These are phyloP conservation scores for Adineta ricciae DNA, from an alignment of 2,888 invertebrate species.

Conservation along the genomic window DNA sequence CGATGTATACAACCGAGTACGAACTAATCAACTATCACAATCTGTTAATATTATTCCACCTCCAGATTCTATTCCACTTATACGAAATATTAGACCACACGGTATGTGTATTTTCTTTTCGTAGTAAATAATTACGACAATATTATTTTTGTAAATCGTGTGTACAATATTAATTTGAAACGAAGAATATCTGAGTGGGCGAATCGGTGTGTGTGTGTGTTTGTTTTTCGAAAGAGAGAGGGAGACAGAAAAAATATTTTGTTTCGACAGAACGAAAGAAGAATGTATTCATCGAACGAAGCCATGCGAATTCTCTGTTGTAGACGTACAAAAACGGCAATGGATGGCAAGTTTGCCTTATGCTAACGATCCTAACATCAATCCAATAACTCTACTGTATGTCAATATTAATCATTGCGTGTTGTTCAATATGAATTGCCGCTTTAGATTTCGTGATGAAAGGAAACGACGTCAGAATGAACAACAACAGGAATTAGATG, in stretches of 20 bases:
- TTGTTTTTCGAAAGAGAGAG: no score
- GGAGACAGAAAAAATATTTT: no score
- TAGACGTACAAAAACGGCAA: background rate
- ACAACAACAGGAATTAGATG: background rate
- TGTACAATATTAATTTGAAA: no score
- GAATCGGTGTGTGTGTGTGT: no score
- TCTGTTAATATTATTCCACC: background rate
- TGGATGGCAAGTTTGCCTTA: background rate
- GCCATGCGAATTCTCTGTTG: no score
- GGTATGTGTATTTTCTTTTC: background rate
- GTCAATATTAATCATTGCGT: background rate
- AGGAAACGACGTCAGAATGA: background rate
- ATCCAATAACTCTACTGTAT: background rate
- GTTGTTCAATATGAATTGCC: no score
- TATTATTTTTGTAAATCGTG: no score
- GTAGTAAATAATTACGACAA: no score
- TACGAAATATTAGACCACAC: background rate
- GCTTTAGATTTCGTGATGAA: background rate
- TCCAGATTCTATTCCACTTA: background rate
- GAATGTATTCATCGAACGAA: no score
- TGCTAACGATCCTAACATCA: background rate
- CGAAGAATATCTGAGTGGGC: no score
- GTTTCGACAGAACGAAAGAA: no score
- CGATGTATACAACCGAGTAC: constrained; percentile 27
- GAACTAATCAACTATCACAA: constrained; percentile 22